Evolutionary conservation across 2,113 vertebrate species (phyloP).

Genomic region (Rhinolophus sinicus): DNA sequence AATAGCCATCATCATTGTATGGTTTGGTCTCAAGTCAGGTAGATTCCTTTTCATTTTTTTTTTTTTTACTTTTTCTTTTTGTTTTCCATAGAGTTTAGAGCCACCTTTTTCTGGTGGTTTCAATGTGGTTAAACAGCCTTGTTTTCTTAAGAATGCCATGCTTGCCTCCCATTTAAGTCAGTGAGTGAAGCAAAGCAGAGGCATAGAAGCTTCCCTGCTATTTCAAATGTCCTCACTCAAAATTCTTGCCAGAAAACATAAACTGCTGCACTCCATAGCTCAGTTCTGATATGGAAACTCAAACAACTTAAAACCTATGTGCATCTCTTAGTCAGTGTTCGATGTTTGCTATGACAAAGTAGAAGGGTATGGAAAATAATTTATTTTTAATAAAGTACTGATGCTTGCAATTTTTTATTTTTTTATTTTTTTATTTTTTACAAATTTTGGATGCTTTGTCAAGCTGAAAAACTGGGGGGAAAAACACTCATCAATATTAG

Average conservation of each 20-base stretch:
- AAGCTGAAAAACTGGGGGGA: neutral
- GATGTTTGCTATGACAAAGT: neutral
- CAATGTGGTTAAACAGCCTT: neutral
- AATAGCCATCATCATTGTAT: neutral
- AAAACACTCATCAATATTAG: neutral
- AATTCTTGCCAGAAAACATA: neutral
- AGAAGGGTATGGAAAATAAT: neutral
- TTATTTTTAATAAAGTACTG: constrained; percentile 17
- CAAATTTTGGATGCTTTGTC: neutral
- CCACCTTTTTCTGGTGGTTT: neutral
- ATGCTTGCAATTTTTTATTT: neutral
- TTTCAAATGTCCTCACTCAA: neutral
- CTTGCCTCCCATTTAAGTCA: neutral
- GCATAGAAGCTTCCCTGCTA: neutral
- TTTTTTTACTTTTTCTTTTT: neutral
- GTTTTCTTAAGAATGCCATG: neutral
- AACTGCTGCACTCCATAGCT: neutral
- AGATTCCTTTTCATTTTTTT: neutral
- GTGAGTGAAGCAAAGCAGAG: neutral
- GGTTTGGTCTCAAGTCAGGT: neutral
- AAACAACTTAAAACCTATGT: neutral
- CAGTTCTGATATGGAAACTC: neutral
- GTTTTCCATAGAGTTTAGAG: neutral
- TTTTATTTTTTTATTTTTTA: neutral
- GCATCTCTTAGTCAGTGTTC: neutral